phyloP scores from a whole-genome alignment of 2,888 invertebrate genomes.

The Yponomeuta evonymella region DNA sequence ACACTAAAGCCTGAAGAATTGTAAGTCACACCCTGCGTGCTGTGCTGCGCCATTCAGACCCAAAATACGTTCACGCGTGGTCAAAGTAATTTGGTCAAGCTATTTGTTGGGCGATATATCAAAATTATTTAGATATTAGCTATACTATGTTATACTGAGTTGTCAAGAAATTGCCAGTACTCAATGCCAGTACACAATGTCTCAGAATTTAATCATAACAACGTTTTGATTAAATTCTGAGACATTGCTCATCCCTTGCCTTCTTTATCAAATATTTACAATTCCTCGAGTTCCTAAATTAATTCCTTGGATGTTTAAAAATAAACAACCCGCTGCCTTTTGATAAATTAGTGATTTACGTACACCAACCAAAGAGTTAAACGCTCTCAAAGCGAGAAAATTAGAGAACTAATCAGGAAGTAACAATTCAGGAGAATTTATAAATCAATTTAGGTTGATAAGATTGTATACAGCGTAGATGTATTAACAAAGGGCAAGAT shows the following conservation, averaged over 20 bases:
- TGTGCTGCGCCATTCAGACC: too few relatives aligned
- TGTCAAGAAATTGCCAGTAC: not conserved
- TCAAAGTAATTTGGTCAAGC: too few relatives aligned
- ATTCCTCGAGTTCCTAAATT: not conserved
- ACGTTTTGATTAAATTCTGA: not conserved
- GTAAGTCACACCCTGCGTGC: too few relatives aligned
- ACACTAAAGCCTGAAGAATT: too few relatives aligned
- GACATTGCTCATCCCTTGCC: not conserved
- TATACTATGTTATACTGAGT: not conserved
- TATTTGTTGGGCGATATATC: not conserved
- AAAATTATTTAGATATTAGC: not conserved
- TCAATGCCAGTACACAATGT: too few relatives aligned
- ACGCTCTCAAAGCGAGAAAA: not conserved
- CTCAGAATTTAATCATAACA: not conserved
- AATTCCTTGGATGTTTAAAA: too few relatives aligned
- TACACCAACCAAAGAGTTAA: not conserved
- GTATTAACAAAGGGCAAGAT: too few relatives aligned
- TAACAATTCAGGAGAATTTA: not conserved
- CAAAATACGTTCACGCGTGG: too few relatives aligned
- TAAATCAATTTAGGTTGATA: too few relatives aligned
- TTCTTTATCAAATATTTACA: not conserved
- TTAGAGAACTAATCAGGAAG: not conserved
- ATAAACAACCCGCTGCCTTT: not conserved
- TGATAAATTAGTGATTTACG: not conserved
- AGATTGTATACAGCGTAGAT: too few relatives aligned